These are phyloP conservation scores for Cygnus olor DNA, from an alignment of 2,797 vertebrate genomes.

Conservation along the genomic window DNA sequence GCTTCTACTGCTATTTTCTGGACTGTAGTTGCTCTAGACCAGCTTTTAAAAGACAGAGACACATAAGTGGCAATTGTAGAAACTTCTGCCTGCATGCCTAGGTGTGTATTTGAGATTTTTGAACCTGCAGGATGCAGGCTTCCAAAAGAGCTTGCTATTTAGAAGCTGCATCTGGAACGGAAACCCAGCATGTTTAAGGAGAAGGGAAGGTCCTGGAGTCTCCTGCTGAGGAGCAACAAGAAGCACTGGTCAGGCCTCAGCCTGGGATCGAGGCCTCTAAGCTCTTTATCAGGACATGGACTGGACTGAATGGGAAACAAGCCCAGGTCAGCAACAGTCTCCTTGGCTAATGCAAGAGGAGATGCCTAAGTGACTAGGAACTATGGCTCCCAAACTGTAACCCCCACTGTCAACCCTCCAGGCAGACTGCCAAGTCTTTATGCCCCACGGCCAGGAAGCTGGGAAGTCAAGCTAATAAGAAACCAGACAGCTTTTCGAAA, in stretches of 20 bases:
- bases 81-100: background rate
- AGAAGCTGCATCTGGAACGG: background rate
- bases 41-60: background rate
- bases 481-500: background rate
- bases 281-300: background rate
- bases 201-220: background rate
- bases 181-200: background rate
- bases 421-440: background rate
- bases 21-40: background rate
- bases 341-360: background rate
- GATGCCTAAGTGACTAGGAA: background rate
- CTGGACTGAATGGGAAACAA: background rate
- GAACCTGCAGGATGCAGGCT: background rate
- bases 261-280: rapidly evolving
- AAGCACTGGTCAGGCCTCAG: background rate
- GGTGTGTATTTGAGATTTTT: background rate
- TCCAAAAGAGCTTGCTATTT: background rate
- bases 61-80: rapidly evolving
- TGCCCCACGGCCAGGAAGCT: background rate
- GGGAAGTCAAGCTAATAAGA: background rate
- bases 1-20: background rate
- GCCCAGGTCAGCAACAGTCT: background rate
- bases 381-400: background rate
- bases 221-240: background rate
- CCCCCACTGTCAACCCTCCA: background rate